Evolutionary conservation across 2,797 vertebrate genomes (phyloP), one percentile per base, ranked within the genome.

Genomic region (Cetoscarus ocellatus): DNA sequence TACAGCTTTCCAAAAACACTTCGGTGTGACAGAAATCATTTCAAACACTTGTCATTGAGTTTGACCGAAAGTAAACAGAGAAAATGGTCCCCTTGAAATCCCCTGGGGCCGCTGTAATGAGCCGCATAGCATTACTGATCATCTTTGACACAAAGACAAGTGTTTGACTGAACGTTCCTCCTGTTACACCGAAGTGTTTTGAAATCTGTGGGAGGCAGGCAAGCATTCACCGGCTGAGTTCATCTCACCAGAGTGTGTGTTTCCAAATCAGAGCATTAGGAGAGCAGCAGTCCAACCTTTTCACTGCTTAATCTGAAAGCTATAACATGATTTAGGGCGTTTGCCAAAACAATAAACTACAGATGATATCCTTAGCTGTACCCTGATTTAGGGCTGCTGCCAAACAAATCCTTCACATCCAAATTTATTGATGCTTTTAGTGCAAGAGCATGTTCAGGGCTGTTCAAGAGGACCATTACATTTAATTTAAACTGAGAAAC

Each of bases 1-100:
- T 35, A 36, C 35, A 67, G 57, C 44, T 74, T 70, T 70, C 39
- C n/a, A 42, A 62, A 27, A 77, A 70, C 49, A 70, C 69, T 66
- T 69, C n/a, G 61, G 60, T 43, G 64, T 39, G 39, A 58, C 51
- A 77, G 48, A 61, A 68, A 58, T 76, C 52, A 67, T 55, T n/a
- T 62, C n/a, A 39, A 61, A 60, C 52, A 54, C 52, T 65, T 55
- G 19, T 65, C 34, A 66, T 13, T 55, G 44, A 62, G 49, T 53
- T 48, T 42, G 66, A 68, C 61, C 1, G 10, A 58, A 53, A 69
- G 42, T 11, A 59, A 66, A 62, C 51, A 61, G 36, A 48, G 17
- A 56, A 60, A 66, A 14, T 12, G 34, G 51, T 62, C 48, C 49
- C 36, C 51, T 48, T 38, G 14, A 61, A 55, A 62, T 55, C 18